Base-by-base conservation (phyloP, 2,113 vertebrate genomes). In the Rhea americana region DNA sequence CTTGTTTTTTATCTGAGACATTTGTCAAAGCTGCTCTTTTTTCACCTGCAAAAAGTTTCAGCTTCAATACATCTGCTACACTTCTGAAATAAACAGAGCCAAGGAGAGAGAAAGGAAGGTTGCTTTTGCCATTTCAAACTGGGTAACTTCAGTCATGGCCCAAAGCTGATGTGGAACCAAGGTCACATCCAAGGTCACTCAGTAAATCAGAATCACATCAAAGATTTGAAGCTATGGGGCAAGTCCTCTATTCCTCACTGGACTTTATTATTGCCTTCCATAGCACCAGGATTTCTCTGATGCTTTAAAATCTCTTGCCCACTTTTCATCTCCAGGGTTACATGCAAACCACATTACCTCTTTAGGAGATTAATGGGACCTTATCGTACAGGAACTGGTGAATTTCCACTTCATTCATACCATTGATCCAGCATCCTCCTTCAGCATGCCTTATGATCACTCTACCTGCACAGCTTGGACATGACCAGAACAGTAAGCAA, bases 1-100 rank as follows among this genome's bases (percentile, higher is more conserved):
- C 22, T 94, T 56, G 5, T 48, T 90, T 93, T 84, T 68, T 18
- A 82, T 56, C 61, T 5, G 47, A 94, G 51, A 21, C 10, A 9
- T 84, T 89, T 92, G 73, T 94, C 83, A 90, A 78, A 95, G 25
- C 19, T 86, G 56, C 88, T 91, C 61, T 79, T 89, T 90, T 58
- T 93, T 88, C 47, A 55, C 37, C 30, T 11, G 48, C 65, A 50
- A 61, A 79, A 87, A 18, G 8, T 77, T 94, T 86, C 39, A 45
- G 22, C 74, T 92, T 93, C 66, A 79, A 9, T 84, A 92, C 47
- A 58, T 79, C 77, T 84, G 56, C 61, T 56, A 9, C 20, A 37
- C 19, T 92, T 96, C 76, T 84, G 70, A 84, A 83, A 86, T 63
- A 39, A 90, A 73, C 16, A 59, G 77, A 56, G 55, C 62, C n/a